These are phyloP conservation scores for Notothenia coriiceps DNA, from an alignment of 2,113 vertebrate genomes.

Conservation along the genomic window DNA sequence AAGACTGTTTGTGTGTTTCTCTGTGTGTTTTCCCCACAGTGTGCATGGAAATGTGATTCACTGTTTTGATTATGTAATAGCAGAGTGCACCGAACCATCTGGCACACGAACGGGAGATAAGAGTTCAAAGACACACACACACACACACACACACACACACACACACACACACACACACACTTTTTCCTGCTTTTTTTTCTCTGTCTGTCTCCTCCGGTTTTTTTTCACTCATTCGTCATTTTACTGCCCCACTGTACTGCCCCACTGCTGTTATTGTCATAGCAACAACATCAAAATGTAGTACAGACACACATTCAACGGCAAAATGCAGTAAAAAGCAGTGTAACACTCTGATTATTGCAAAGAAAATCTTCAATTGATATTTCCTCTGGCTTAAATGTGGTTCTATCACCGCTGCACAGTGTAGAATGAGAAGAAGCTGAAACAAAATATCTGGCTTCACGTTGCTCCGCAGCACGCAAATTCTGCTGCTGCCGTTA, in stretches of 20 bases:
- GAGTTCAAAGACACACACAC: constrained; percentile 58
- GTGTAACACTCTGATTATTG: neutral
- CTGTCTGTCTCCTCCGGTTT: constrained; percentile 35
- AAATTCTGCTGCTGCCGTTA: too few relatives aligned
- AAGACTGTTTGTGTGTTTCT: constrained; percentile 19
- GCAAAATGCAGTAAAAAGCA: neutral
- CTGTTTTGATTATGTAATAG: constrained; percentile 79
- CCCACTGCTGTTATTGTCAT: constrained; percentile 46
- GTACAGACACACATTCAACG: neutral
- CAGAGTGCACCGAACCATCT: constrained; percentile 76
- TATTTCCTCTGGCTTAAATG: neutral
- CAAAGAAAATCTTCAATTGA: neutral
- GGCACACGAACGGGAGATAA: constrained; percentile 73
- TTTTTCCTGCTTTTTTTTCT: constrained; percentile 46
- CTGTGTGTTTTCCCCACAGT: constrained; percentile 4
- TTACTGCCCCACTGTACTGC: constrained; percentile 7
- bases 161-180: constrained; percentile 34
- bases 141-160: constrained; percentile 6
- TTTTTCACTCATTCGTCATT: constrained; percentile 28
- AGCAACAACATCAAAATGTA: constrained; percentile 55
- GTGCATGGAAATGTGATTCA: constrained; percentile 50
- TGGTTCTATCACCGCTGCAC: too few relatives aligned
- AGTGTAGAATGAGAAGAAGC: too few relatives aligned
- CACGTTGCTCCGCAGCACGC: too few relatives aligned
- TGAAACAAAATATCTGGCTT: too few relatives aligned